These are phyloP conservation scores for Myiothlypis coronata DNA, from an alignment of 2,797 vertebrate genomes.

Conservation along the genomic window DNA sequence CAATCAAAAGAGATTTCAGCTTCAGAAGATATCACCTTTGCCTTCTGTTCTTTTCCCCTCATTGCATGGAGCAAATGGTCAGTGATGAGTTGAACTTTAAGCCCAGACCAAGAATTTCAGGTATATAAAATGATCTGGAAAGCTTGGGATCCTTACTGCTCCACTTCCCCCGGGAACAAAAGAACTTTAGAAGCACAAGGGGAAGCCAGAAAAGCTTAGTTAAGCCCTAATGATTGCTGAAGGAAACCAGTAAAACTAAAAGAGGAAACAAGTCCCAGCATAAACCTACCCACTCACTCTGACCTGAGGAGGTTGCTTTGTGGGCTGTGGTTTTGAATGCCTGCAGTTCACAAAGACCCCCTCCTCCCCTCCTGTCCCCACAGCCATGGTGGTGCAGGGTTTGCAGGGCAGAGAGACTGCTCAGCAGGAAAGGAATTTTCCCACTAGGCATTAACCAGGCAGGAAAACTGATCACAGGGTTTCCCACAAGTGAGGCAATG, in stretches of 20 bases:
- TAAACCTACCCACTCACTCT: not conserved
- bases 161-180: not conserved
- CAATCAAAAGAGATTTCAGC: not conserved
- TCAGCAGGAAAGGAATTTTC: slow-evolving; percentile 24
- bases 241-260: slow-evolving; percentile 61
- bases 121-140: not conserved
- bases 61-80: not conserved
- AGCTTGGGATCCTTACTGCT: not conserved
- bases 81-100: not conserved
- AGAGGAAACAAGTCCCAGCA: slow-evolving; percentile 28
- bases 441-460: not conserved
- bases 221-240: slow-evolving; percentile 43
- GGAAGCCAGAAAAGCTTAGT: slow-evolving; percentile 53
- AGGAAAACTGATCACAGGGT: not conserved
- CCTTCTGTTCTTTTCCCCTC: not conserved
- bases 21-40: not conserved
- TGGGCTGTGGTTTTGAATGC: slow-evolving; percentile 35
- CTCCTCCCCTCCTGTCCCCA: not conserved
- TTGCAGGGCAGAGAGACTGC: not conserved
- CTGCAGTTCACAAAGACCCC: not conserved
- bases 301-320: slow-evolving; percentile 20
- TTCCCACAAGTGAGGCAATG: not conserved
- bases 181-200: slow-evolving; percentile 2
- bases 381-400: not conserved
- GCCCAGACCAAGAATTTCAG: not conserved